Evolutionary conservation across 1,140 invertebrate genomes (phyloP).

Genomic region (Antheraea pernyi): DNA sequence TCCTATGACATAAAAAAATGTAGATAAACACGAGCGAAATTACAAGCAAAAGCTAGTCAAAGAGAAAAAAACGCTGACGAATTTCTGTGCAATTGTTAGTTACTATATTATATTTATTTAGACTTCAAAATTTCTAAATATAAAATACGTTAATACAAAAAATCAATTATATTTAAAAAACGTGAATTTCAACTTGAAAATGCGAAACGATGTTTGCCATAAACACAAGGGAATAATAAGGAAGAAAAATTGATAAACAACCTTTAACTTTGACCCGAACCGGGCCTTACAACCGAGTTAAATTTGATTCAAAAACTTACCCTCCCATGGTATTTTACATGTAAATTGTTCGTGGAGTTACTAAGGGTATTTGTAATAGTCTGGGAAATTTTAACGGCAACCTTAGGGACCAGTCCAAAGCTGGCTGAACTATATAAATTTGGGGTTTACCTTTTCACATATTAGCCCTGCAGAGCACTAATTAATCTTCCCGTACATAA

Average conservation of each 20-base stretch:
- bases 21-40: too few relatives aligned
- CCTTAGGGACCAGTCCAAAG: not conserved
- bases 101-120: too few relatives aligned
- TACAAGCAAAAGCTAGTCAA: too few relatives aligned
- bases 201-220: too few relatives aligned
- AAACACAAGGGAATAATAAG: not conserved
- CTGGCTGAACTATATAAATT: not conserved
- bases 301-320: conserved; percentile 1
- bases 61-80: too few relatives aligned
- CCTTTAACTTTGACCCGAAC: not conserved
- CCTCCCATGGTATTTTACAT: not conserved
- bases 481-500: not conserved
- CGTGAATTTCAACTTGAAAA: too few relatives aligned
- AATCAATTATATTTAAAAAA: too few relatives aligned
- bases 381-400: not conserved
- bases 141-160: too few relatives aligned
- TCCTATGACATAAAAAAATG: too few relatives aligned
- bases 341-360: not conserved
- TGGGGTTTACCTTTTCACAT: not conserved
- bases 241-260: not conserved
- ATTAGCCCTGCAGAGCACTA: not conserved
- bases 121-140: too few relatives aligned
- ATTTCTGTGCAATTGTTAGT: too few relatives aligned
- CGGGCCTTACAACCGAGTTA: not conserved
- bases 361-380: not conserved